phyloP scores from a whole-genome alignment of 1,140 invertebrate species.

The Achatina immaculata region DNA sequence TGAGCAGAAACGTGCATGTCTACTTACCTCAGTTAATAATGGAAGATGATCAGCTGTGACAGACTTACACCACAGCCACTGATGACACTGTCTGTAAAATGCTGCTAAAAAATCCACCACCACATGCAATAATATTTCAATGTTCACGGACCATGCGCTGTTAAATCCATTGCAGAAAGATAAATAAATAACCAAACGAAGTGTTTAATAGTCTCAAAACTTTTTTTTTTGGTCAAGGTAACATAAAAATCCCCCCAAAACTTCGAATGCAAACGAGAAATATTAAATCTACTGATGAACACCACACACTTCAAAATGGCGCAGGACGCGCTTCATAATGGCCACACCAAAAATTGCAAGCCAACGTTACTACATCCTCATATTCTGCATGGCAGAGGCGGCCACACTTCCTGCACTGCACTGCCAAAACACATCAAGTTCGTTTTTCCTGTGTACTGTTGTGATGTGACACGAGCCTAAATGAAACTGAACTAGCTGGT shows the following conservation, averaged over 20 bases:
- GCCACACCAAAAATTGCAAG: too few species aligned
- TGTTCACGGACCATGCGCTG: not conserved
- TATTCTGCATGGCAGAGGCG: too few species aligned
- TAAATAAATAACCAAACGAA: not conserved
- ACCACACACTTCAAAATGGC: not conserved
- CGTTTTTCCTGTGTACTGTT: not conserved
- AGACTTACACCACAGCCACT: too few species aligned
- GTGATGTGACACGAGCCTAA: not conserved
- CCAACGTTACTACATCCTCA: too few species aligned
- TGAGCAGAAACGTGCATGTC: too few species aligned
- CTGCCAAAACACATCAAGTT: not conserved
- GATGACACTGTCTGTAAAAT: not conserved
- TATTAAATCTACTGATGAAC: not conserved
- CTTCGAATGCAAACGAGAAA: too few species aligned
- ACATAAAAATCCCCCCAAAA: too few species aligned
- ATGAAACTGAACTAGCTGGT: not conserved
- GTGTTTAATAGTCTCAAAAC: not conserved
- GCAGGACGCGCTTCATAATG: not conserved
- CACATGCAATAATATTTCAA: not conserved
- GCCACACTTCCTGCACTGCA: not conserved
- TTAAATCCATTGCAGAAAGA: not conserved
- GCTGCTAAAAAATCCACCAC: not conserved
- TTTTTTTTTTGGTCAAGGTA: too few species aligned
- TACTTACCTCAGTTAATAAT: too few species aligned
- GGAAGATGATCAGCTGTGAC: too few species aligned